A percentile compares a stretch with the other conserved stretches of the same genome.
Conservation (phyloP, 30 jellyfish, hydroid and myxozoan genomes). For the Aurelia aurita region DNA sequence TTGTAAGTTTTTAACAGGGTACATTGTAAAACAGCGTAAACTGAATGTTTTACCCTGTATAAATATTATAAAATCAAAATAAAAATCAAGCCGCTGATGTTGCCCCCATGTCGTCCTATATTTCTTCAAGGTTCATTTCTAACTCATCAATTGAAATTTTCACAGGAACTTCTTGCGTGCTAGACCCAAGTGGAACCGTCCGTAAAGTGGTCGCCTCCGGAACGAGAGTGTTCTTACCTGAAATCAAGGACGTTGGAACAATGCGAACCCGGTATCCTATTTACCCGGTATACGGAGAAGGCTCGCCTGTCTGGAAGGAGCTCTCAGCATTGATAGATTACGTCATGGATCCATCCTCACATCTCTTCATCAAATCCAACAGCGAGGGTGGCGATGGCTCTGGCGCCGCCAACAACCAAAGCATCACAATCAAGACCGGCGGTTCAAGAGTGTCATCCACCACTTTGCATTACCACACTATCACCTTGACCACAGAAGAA, state of each 20-base stretch:
- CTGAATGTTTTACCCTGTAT: too few species aligned
- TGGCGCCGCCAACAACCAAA: conserved; percentile 7
- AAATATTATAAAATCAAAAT: too few species aligned
- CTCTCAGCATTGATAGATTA: conserved; percentile 72
- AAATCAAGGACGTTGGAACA: conserved; percentile 72
- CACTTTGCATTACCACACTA: conserved; percentile 53
- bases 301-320: conserved; percentile 84
- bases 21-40: too few species aligned
- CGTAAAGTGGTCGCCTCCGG: conserved; percentile 81
- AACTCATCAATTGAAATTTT: too few species aligned
- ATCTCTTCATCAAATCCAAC: conserved; percentile 42
- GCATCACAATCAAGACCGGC: conserved; percentile 40
- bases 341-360: conserved; percentile 35
- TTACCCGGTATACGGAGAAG: conserved; percentile 85
- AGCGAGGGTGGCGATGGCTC: conserved; percentile 26
- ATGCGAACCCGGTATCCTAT: conserved; percentile 78
- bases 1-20: too few species aligned
- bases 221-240: conserved; percentile 77
- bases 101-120: too few species aligned
- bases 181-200: conserved; percentile 59
- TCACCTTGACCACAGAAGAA: conserved; percentile 39
- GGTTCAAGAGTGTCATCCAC: conserved; percentile 38
- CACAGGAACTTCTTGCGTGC: conserved; percentile 74
- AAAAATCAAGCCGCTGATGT: too few species aligned
- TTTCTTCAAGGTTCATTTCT: too few species aligned